Conservation (phyloP, 1,140 invertebrate genomes). For the Lepidotrigona ventralis region DNA sequence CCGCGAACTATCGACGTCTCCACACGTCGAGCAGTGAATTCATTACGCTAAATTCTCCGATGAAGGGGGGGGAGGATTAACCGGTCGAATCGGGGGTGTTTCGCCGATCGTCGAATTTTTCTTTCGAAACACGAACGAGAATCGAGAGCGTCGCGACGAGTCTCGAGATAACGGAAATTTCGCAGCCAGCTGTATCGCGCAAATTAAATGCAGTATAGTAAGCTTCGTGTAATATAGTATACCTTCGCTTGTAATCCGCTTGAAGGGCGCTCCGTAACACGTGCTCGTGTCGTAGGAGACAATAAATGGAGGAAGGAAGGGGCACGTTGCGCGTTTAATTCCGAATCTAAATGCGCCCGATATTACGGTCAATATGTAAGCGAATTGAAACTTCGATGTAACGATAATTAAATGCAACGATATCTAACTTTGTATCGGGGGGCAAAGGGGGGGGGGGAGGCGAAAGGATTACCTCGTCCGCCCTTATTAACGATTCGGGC, state of each 20-base stretch:
- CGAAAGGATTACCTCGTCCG: too few species aligned
- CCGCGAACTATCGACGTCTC: too few species aligned
- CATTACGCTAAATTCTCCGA: too few species aligned
- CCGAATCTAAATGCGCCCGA: conserved; percentile 28
- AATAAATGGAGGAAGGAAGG: conserved; percentile 3
- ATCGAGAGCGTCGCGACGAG: neutral
- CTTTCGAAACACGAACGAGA: too few species aligned
- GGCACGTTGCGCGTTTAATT: conserved; percentile 31
- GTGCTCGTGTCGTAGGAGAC: conserved; percentile 19
- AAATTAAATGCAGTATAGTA: conserved; percentile 34
- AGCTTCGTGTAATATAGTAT: conserved; percentile 36
- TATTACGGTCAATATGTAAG: conserved; percentile 29
- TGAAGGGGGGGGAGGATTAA: too few species aligned
- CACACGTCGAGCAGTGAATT: too few species aligned
- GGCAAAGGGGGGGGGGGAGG: too few species aligned
- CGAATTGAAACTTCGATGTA: conserved; percentile 30
- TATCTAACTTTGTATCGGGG: too few species aligned
- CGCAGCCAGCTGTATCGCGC: neutral
- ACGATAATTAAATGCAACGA: conserved; percentile 7
- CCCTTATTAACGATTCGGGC: neutral
- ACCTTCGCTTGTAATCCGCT: conserved; percentile 30
- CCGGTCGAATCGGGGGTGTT: too few species aligned
- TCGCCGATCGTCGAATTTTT: too few species aligned
- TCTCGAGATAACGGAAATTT: conserved; percentile 33
- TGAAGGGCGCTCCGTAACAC: conserved; percentile 21